Percentiles rank a stretch among this genome's conserved stretches.
phyloP scores from a whole-genome alignment of 2,888 invertebrate genomes.

The Sinopyrophorus schimmeli region DNA sequence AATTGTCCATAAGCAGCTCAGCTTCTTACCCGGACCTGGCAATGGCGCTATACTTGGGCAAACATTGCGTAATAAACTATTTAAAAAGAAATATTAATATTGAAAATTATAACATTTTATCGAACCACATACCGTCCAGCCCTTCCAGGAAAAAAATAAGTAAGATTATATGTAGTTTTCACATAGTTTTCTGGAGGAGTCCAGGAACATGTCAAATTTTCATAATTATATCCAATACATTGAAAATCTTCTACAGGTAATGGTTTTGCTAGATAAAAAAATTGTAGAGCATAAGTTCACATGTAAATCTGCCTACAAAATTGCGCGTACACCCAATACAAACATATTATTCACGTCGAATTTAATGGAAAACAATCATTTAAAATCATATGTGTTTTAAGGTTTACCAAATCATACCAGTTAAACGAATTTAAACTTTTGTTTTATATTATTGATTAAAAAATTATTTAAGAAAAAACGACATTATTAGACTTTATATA shows the following conservation, averaged over 20 bases:
- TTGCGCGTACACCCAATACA: no score
- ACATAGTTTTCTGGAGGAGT: slow-evolving; percentile 62
- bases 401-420: no score
- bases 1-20: slow-evolving; percentile 58
- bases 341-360: no score
- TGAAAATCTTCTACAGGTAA: slow-evolving; percentile 67
- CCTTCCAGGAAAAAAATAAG: slow-evolving; percentile 54
- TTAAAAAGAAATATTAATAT: slow-evolving; percentile 2
- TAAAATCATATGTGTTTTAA: no score
- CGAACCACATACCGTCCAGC: slow-evolving; percentile 47
- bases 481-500: no score
- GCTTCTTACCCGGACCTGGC: slow-evolving; percentile 39
- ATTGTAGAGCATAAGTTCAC: no score
- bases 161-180: slow-evolving; percentile 60
- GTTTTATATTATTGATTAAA: no score
- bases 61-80: slow-evolving; percentile 2
- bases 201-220: slow-evolving; percentile 76
- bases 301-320: no score
- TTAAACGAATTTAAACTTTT: no score
- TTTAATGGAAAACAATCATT: no score
- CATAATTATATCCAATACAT: slow-evolving; percentile 75
- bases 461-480: no score
- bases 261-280: slow-evolving; percentile 60
- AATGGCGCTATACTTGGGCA: slow-evolving; percentile 22
- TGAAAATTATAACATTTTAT: not conserved